Percentiles rank a stretch among this genome's conserved stretches.
Evolutionary conservation across 1,140 invertebrate species (phyloP).

Genomic region (Pantala flavescens): DNA sequence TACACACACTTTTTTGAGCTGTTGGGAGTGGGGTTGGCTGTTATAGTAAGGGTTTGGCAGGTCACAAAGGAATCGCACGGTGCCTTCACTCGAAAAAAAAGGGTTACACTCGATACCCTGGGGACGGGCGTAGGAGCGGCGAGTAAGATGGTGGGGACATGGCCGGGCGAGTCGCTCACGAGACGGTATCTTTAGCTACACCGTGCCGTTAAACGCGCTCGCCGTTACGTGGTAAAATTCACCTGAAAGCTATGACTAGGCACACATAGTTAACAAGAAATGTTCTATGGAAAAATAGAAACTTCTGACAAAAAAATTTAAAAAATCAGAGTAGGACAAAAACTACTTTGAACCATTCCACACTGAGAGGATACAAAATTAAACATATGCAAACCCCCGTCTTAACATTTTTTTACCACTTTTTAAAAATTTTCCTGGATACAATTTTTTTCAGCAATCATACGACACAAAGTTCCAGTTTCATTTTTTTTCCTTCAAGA

Average conservation of each 20-base stretch:
- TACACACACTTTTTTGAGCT: no score
- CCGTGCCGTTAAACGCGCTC: conserved; percentile 13
- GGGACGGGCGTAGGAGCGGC: not conserved
- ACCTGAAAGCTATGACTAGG: conserved; percentile 24
- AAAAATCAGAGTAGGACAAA: conserved; percentile 20
- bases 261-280: conserved; percentile 25
- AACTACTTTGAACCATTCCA: conserved; percentile 21
- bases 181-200: no score
- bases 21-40: no score
- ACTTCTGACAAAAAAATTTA: conserved; percentile 24
- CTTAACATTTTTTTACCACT: conserved; percentile 21
- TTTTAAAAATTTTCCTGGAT: not conserved
- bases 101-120: not conserved
- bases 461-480: conserved; percentile 12
- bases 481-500: conserved; percentile 6
- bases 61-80: no score
- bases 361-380: conserved; percentile 23
- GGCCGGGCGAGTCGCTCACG: not conserved
- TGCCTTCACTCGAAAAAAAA: not conserved
- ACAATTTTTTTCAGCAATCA: not conserved
- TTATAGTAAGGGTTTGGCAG: no score
- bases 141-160: not conserved
- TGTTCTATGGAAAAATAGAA: conserved; percentile 25
- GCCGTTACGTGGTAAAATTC: conserved; percentile 21
- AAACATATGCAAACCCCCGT: conserved; percentile 23